phyloP scores from a whole-genome alignment of 2,113 vertebrate genomes.

The Sitta europaea region DNA sequence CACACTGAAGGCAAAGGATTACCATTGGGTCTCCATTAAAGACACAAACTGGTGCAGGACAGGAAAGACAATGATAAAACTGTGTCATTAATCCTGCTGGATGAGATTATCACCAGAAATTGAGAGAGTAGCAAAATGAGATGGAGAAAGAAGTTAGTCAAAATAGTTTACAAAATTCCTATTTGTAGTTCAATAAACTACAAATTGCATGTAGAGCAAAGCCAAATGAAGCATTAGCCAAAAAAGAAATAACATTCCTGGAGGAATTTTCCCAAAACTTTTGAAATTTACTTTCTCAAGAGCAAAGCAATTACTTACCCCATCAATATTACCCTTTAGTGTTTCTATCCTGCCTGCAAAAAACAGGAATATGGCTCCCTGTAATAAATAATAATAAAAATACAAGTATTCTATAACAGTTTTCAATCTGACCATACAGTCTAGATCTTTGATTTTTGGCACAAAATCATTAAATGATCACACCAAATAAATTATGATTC shows the following conservation, averaged over 20 bases:
- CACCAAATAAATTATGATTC: background rate
- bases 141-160: background rate
- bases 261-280: background rate
- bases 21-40: background rate
- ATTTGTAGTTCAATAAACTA: background rate
- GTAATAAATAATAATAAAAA: constrained; percentile 61
- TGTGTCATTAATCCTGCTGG: background rate
- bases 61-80: background rate
- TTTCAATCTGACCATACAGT: constrained; percentile 6
- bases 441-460: background rate
- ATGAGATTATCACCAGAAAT: background rate
- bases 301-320: constrained; percentile 75
- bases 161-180: background rate
- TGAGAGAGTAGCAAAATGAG: background rate
- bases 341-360: constrained; percentile 96
- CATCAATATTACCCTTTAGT: constrained; percentile 94
- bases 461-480: background rate
- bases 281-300: background rate
- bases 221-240: background rate
- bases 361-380: constrained; percentile 98
- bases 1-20: background rate
- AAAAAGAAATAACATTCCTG: background rate
- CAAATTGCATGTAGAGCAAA: background rate
- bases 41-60: background rate
- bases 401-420: constrained; percentile 42